phyloP scores from a whole-genome alignment of 2,797 vertebrate species.

The Phataginus tricuspis region DNA sequence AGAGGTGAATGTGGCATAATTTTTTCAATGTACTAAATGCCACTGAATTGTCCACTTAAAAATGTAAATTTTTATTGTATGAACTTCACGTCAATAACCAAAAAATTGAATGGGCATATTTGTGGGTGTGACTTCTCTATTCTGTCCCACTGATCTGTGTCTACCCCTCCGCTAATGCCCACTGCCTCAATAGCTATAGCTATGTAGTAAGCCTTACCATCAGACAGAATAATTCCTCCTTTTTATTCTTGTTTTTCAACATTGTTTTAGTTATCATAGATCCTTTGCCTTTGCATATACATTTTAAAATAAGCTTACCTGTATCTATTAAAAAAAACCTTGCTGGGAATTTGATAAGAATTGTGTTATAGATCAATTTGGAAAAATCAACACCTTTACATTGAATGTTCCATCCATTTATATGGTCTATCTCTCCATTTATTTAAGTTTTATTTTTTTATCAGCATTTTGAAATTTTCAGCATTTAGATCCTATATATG shows the following conservation, averaged over 20 bases:
- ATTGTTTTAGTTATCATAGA: neutral
- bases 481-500: neutral
- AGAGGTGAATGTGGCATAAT: neutral
- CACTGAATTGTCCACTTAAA: neutral
- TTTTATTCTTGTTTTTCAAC: neutral
- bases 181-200: neutral
- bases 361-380: neutral
- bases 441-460: neutral
- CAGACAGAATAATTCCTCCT: neutral
- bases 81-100: neutral
- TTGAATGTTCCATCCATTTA: neutral
- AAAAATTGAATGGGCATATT: neutral
- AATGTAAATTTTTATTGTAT: neutral
- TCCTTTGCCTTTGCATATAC: neutral
- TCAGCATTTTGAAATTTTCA: neutral
- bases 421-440: neutral
- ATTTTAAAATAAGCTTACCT: neutral
- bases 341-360: neutral
- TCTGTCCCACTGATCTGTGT: neutral
- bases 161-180: neutral
- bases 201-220: neutral
- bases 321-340: neutral
- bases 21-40: neutral
- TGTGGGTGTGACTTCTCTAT: neutral
- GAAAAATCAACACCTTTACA: neutral